Base-by-base conservation (phyloP, 2,888 invertebrate genomes). In the Pterostichus madidus region DNA sequence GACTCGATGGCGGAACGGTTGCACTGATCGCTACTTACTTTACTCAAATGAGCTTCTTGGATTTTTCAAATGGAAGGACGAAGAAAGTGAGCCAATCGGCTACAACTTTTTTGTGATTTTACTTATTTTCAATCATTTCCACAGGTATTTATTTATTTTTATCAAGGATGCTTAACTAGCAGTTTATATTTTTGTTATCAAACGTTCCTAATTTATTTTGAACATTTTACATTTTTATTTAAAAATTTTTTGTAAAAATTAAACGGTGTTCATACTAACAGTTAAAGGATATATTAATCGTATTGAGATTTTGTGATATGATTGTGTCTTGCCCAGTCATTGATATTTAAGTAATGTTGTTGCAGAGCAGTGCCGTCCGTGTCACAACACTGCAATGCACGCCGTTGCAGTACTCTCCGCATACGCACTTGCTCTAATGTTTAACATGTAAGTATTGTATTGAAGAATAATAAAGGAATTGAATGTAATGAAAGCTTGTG, bases 301-400 rank as follows among this genome's bases (percentile, higher is more conserved):
- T 24, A 24, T 24, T 24, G 24, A 24, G 2, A 24, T 24, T 24
- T 24, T 24, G 1, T 24, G 24, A 24, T 2, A 24, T 24, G 24
- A 32, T 32, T 35, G 0, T 32, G 5, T 56, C 35, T 32, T 64
- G 13, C 64, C 35, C 64, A 32, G 11, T 64, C 64, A 11, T 64
- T 64, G 64, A 64, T 64, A 32, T 64, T 64, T 64, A 24, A 24
- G 24, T 24, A 24, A 2, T 24, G n/a, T 56, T 77, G 53, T 56
- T 56, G 32, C 35, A 1, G n/a, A 35, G 17, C 64, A 31, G 15
- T 39, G 46, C 78, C 44, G 61, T 39, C 35, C 32, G 24, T 76
- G 13, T 53, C 56, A 31, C 77, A 39, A 84, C 83, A 61, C 77
- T 56, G 68, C 76, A 84, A 85, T 85, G 85, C 79, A 84, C 83